Conservation (phyloP, 2,797 vertebrate species). For the Allobates femoralis region DNA sequence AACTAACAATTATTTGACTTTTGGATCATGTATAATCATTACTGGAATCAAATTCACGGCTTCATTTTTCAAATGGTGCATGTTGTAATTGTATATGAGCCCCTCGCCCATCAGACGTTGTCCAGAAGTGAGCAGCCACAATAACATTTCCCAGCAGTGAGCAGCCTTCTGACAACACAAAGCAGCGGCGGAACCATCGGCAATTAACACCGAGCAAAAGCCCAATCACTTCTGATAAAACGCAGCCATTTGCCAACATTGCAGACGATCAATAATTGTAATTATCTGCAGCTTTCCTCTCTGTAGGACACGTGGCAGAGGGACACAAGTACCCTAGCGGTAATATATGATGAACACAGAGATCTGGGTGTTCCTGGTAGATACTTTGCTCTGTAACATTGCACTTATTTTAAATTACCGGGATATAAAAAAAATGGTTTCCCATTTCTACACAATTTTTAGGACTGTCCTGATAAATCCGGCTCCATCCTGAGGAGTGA, state of each 20-base stretch:
- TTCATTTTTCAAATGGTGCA: too few relatives aligned
- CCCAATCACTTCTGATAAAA: conserved; percentile 47
- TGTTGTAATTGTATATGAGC: too few relatives aligned
- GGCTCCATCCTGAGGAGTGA: too few relatives aligned
- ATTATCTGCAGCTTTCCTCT: not conserved
- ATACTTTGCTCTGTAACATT: not conserved
- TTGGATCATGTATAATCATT: not conserved
- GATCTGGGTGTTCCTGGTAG: conserved; percentile 1
- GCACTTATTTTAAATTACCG: too few relatives aligned
- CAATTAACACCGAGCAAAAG: not conserved
- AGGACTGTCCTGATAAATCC: too few relatives aligned
- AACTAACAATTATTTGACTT: too few relatives aligned
- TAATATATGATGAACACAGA: not conserved
- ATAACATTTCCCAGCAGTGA: conserved; percentile 5
- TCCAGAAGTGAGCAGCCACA: not conserved
- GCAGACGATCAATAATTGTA: conserved; percentile 33
- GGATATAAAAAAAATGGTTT: too few relatives aligned
- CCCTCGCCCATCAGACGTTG: not conserved
- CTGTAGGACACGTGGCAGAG: not conserved
- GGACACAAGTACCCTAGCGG: not conserved
- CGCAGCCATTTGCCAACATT: conserved; percentile 11
- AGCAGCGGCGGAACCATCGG: not conserved
- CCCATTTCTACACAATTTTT: too few relatives aligned
- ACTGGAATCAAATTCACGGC: not conserved
- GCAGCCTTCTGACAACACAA: not conserved